Conservation (phyloP, 2,797 vertebrate species). For the Microctenopoma lineatum region DNA sequence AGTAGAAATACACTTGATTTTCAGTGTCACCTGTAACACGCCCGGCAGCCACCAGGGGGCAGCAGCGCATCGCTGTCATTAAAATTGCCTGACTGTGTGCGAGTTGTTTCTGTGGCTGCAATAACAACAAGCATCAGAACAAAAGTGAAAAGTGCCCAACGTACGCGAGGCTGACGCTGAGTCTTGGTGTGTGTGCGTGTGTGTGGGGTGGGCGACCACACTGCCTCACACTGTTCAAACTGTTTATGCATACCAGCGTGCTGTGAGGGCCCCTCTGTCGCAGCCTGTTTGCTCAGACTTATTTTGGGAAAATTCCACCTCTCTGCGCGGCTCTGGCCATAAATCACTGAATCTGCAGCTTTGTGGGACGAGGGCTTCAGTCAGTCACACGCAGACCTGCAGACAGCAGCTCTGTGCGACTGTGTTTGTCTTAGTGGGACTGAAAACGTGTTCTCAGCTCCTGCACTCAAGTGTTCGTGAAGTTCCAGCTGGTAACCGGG, state of each 20-base stretch:
- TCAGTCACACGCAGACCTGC: conserved; percentile 40
- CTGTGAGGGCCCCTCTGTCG: conserved; percentile 95
- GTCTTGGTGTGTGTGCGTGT: background rate
- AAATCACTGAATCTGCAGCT: conserved; percentile 93
- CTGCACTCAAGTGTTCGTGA: background rate
- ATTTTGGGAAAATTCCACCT: conserved; percentile 98
- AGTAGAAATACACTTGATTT: no score
- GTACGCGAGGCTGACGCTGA: no score
- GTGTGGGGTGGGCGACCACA: conserved; percentile 6
- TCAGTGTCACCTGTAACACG: background rate
- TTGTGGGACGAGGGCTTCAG: conserved; percentile 90
- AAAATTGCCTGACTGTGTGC: background rate
- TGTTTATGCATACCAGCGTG: conserved; percentile 70
- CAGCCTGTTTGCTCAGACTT: conserved; percentile 94
- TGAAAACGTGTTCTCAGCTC: background rate
- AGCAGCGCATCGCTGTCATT: background rate
- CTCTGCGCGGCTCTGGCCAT: conserved; percentile 88
- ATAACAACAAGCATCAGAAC: background rate
- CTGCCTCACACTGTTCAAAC: conserved; percentile 35
- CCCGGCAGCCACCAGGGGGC: background rate
- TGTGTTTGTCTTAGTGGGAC: conserved; percentile 8
- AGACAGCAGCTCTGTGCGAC: background rate
- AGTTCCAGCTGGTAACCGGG: no score
- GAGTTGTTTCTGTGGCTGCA: no score
- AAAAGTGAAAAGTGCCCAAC: background rate